Base-by-base conservation (phyloP, 2,797 vertebrate genomes). In the Petrocephalus sullivani region DNA sequence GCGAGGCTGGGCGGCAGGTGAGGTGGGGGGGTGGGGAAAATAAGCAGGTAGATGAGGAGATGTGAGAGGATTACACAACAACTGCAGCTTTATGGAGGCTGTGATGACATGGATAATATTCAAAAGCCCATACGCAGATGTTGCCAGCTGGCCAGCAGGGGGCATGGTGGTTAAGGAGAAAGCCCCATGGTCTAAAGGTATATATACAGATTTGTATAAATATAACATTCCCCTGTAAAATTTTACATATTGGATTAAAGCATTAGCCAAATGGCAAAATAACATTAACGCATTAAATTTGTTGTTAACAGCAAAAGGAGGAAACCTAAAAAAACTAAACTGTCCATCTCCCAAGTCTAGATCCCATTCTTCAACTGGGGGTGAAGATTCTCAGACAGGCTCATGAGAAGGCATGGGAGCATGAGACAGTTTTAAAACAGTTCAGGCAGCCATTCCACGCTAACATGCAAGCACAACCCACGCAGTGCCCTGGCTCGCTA, bases 1-100 rank as follows among this genome's bases (percentile, higher is more conserved):
- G 95, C 0, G 98, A 99, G 94, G 97, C 96, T 0, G 98, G 98
- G 0, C 95, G 98, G 71, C 97, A 98, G 98, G 98, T 99, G 93
- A 71, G 97, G 8, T 4, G 14, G 37, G 12, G 67, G 33, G 37
- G 16, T 0, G 4, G 33, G 41, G 10, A 16, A n/a, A 1, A 23
- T 46, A 23, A 54, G n/a, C 37, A 78, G 71, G 71, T 46, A 78
- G 37, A 78, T 78, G 14, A 78, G 71, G 41, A 78, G 33, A n/a
- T 46, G 16, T 7, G 41, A 46, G 4, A 9, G 19, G 33, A 78
- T 78, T 49, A 49, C 28, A 19, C 71, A 46, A 14, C 37, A 78
- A 37, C 37, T 49, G 7, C 16, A n/a, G 19, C 0, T n/a, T 41
- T 78, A 78, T n/a, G 75, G 19, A 78, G 41, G 7, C 16, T 49